Evolutionary conservation across 2,113 vertebrate species (phyloP), one percentile per base, ranked within the genome.

Genomic region (zebrafish (Danio rerio)): DNA sequence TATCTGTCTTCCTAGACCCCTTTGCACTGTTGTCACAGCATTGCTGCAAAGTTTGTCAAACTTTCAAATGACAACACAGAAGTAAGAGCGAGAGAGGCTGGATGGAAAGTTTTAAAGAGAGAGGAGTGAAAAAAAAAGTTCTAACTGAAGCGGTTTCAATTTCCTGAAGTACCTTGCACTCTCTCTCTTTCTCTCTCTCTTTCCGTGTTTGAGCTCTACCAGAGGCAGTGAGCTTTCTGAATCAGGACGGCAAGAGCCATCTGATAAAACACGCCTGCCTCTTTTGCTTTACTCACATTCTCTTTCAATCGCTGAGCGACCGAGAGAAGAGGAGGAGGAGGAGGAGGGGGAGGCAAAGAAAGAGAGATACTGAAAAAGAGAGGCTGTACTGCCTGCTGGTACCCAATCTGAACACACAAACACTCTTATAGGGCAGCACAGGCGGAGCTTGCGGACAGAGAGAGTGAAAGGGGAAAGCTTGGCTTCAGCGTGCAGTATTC

Each of bases 201-300:
- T 52, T 76, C 72, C 63, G 47, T 63, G 59, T 79, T 21, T 43
- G 42, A n/a, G 16, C 15, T 81, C 79, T 80, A 61, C 75, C 76
- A 85, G 79, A 84, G 85, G 66, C 72, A 85, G 68, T 70, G 81
- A 80, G 21, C 71, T 85, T 86, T 83, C 81, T 88, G 87, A 90
- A 90, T 89, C 86, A 87, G 88, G 88, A 88, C 88, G 87, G 84
- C 87, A 86, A 42, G 47, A 89, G 88, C 91, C 94, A 93, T 94
- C 93, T 94, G 93, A 91, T 93, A 92, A 91, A 86, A 92, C 87
- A 89, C 90, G 81, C 91, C 92, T 92, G 90, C 79, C 79, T 87
- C 81, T 85, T 86, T 85, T 76, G 84, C 83, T 89, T 87, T 86
- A 77, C 81, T 80, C 77, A 82, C 86, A 78, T 70, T 63, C 85